phyloP scores from a whole-genome alignment of 2,113 vertebrate species.

The Martes martes region DNA sequence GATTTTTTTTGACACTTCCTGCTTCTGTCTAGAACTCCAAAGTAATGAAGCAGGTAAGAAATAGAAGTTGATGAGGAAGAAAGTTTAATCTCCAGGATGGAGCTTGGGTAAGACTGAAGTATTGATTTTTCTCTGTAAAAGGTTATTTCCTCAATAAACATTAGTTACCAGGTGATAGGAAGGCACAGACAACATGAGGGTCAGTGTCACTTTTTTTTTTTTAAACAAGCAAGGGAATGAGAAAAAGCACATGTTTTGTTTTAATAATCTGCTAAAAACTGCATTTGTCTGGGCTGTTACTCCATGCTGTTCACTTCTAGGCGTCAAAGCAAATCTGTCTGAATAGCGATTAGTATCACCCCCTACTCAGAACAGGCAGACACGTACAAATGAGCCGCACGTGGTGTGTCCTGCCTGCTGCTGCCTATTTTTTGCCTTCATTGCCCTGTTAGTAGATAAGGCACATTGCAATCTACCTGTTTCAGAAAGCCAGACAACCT shows the following conservation, averaged over 20 bases:
- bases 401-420: neutral
- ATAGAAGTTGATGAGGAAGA: neutral
- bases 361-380: rapidly evolving
- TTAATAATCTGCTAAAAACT: neutral
- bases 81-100: neutral
- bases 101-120: neutral
- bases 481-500: neutral
- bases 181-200: neutral
- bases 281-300: neutral
- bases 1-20: neutral
- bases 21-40: neutral
- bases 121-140: neutral
- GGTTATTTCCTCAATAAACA: neutral
- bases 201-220: neutral
- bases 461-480: neutral
- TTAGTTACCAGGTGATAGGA: neutral
- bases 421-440: neutral
- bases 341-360: rapidly evolving
- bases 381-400: rapidly evolving
- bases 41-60: neutral
- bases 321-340: neutral
- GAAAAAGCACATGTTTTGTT: neutral
- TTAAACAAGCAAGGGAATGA: neutral
- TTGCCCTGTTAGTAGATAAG: neutral
- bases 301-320: neutral